Evolutionary conservation across 1,140 invertebrate genomes (phyloP).

Genomic region (Saccostrea glomerata): DNA sequence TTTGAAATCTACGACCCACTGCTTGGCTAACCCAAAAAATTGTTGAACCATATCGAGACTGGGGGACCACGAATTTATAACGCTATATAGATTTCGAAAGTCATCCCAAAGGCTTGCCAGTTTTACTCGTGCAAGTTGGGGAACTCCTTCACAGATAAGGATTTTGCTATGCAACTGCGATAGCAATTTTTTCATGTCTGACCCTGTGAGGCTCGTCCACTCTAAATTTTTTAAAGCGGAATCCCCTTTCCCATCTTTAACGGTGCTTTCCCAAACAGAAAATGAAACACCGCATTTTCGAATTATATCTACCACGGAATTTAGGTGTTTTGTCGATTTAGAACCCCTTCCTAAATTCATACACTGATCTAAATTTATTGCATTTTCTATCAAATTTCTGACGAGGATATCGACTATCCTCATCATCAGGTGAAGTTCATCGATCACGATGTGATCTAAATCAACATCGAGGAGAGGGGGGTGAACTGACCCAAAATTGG

Average conservation of each 20-base stretch:
- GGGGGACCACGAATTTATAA: neutral
- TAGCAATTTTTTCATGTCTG: slow-evolving; percentile 43
- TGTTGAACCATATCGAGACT: neutral
- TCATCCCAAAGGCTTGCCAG: too few species aligned
- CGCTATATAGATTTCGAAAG: too few species aligned
- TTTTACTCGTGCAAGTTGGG: neutral
- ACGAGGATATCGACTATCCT: slow-evolving; percentile 40
- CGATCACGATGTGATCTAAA: slow-evolving; percentile 38
- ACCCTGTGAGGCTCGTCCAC: slow-evolving; percentile 38
- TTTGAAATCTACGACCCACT: neutral
- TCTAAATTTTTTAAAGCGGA: slow-evolving; percentile 33
- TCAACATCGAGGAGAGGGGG: slow-evolving; percentile 30
- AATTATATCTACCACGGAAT: slow-evolving; percentile 6
- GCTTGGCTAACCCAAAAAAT: neutral
- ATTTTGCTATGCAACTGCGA: slow-evolving; percentile 1
- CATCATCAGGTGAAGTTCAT: slow-evolving; percentile 44
- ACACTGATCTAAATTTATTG: slow-evolving; percentile 22
- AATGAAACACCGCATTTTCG: slow-evolving; percentile 30
- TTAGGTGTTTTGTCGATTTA: neutral
- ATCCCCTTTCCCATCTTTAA: slow-evolving; percentile 43
- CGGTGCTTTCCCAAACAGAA: slow-evolving; percentile 43
- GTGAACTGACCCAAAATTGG: neutral
- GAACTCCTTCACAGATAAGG: neutral
- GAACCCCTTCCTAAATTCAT: neutral
- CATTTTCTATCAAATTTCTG: slow-evolving; percentile 50